Percentiles rank a stretch among this genome's conserved stretches.
Conservation (phyloP, 2,113 vertebrate genomes). For the Cryptotis parvus region DNA sequence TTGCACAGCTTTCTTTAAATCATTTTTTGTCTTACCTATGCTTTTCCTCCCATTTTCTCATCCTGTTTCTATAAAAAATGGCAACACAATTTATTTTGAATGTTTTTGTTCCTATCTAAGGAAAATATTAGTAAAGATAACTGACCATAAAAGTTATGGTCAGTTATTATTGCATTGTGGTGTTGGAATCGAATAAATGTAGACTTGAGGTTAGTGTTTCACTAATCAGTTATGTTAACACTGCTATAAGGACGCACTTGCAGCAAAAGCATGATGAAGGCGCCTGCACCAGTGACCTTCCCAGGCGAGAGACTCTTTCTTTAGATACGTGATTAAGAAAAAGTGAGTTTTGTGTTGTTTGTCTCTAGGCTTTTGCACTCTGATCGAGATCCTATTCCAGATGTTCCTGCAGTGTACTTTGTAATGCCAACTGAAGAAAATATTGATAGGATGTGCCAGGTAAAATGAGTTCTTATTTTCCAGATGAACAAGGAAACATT, state of each 20-base stretch:
- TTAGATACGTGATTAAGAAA: neutral
- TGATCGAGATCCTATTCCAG: slow-evolving; percentile 97
- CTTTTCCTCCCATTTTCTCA: too few relatives aligned
- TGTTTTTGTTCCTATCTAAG: slow-evolving; percentile 44
- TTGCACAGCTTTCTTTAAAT: neutral
- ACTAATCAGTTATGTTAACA: neutral
- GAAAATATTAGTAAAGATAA: slow-evolving; percentile 8
- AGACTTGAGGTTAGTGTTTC: slow-evolving; percentile 22
- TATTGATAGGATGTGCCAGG: slow-evolving; percentile 98
- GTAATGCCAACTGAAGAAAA: slow-evolving; percentile 99
- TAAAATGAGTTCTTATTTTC: slow-evolving; percentile 76
- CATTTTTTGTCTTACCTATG: too few relatives aligned
- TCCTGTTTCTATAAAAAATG: slow-evolving; percentile 1
- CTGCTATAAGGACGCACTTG: neutral
- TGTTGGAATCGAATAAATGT: neutral
- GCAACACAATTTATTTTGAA: slow-evolving; percentile 40
- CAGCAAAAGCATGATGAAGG: neutral
- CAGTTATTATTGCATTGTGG: too few relatives aligned
- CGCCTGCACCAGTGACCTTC: neutral
- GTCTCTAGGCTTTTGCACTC: slow-evolving; percentile 93
- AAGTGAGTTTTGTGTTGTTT: slow-evolving; percentile 38
- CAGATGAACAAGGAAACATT: slow-evolving; percentile 12
- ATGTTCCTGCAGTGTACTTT: slow-evolving; percentile 98
- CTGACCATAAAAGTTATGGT: neutral
- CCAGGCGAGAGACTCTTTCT: slow-evolving; percentile 31